Evolutionary conservation across 1,140 invertebrate species (phyloP).

Genomic region (Mamestra configurata): DNA sequence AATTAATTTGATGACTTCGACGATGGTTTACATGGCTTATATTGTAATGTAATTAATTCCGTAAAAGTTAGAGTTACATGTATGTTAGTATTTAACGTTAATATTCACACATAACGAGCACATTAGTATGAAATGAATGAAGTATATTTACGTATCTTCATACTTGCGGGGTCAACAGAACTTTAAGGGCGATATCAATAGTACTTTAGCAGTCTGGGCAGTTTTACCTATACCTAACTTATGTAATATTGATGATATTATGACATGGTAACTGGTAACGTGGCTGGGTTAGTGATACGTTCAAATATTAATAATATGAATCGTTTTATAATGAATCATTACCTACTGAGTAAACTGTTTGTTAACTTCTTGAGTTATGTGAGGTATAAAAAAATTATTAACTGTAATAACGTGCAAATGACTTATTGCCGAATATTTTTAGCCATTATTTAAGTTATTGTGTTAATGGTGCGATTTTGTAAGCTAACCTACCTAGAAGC

Average conservation of each 20-base stretch:
- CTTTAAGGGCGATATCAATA: neutral
- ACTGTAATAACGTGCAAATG: too few species aligned
- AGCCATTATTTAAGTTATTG: too few species aligned
- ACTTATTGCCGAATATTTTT: too few species aligned
- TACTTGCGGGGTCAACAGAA: constrained; percentile 14
- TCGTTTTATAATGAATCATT: neutral
- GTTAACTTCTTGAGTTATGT: too few species aligned
- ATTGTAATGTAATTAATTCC: neutral
- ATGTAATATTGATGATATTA: neutral
- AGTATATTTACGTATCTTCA: neutral
- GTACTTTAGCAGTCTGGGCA: neutral
- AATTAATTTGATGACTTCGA: neutral
- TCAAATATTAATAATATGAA: neutral
- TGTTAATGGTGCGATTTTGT: too few species aligned
- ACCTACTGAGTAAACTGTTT: neutral
- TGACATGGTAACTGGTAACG: neutral
- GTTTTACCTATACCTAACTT: neutral
- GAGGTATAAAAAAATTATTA: too few species aligned
- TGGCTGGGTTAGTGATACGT: neutral
- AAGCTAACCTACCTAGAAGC: too few species aligned
- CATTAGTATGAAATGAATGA: constrained; percentile 7
- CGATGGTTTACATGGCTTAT: neutral
- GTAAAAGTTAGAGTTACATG: neutral
- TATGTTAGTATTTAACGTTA: neutral
- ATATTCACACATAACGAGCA: neutral